phyloP scores from a whole-genome alignment of 2,888 invertebrate species.

The Timema cristinae region DNA sequence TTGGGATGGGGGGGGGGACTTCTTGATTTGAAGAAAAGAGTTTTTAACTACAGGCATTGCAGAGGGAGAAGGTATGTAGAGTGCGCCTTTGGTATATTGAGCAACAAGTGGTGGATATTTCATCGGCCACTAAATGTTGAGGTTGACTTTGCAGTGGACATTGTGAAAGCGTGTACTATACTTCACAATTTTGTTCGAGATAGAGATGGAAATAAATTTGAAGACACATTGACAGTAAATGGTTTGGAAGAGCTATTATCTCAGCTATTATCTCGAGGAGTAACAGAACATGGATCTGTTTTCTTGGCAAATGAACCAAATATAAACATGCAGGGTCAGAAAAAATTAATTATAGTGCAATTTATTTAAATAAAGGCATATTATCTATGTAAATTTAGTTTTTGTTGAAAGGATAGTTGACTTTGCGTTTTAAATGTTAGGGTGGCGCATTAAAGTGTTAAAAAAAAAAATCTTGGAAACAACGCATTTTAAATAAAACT shows the following conservation, averaged over 20 bases:
- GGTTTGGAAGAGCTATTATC: conserved; percentile 30
- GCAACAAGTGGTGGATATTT: conserved; percentile 39
- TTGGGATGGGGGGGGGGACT: conserved; percentile 14
- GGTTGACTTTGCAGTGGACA: conserved; percentile 32
- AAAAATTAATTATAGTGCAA: no score
- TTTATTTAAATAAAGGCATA: no score
- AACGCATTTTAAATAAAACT: no score
- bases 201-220: conserved; percentile 25
- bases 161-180: conserved; percentile 35
- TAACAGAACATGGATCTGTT: no score
- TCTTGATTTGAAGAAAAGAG: conserved; percentile 24
- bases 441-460: no score
- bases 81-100: conserved; percentile 37
- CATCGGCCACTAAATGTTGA: conserved; percentile 35
- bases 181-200: conserved; percentile 30
- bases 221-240: conserved; percentile 32
- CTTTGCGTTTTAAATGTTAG: no score
- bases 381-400: no score
- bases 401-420: no score
- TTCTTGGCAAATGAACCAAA: no score
- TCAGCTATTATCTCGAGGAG: conserved; percentile 22
- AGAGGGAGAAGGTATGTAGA: conserved; percentile 36
- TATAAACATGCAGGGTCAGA: no score
- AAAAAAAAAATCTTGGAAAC: no score
- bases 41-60: conserved; percentile 32